These are phyloP conservation scores for Sweltsa coloradensis DNA, from an alignment of 1,140 invertebrate genomes.

Conservation along the genomic window DNA sequence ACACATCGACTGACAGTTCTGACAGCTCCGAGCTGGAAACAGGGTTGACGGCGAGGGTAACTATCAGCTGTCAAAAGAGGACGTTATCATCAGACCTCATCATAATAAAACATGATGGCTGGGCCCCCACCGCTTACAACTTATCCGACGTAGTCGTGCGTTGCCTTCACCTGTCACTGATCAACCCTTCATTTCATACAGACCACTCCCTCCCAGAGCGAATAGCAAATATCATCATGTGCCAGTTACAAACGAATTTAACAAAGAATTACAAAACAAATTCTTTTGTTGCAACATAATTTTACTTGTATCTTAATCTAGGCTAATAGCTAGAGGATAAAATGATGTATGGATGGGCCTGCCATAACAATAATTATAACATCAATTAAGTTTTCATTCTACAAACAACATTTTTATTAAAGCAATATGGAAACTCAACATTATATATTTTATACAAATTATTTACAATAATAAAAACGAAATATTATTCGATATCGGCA, in stretches of 20 bases:
- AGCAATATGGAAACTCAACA: conserved; percentile 41
- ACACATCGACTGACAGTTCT: conserved; percentile 3
- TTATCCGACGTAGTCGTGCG: background rate
- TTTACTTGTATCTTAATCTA: no score
- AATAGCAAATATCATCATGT: no score
- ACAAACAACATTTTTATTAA: conserved; percentile 40
- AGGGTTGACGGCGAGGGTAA: conserved; percentile 1
- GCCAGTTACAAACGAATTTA: no score
- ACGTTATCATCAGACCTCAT: conserved; percentile 8
- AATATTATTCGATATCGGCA: no score
- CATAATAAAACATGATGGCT: conserved; percentile 8
- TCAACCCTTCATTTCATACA: background rate
- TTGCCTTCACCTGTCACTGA: background rate
- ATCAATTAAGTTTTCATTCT: no score
- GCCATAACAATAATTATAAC: no score
- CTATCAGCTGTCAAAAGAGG: conserved; percentile 9
- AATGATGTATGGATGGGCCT: no score
- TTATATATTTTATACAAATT: no score
- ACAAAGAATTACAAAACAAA: no score
- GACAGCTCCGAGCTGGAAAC: background rate
- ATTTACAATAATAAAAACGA: conserved; percentile 20
- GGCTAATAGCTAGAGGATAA: no score
- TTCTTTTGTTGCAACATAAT: no score
- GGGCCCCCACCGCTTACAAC: background rate
- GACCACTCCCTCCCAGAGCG: background rate